phyloP scores from a whole-genome alignment of 1,140 invertebrate genomes.

The Drosophila insularis region DNA sequence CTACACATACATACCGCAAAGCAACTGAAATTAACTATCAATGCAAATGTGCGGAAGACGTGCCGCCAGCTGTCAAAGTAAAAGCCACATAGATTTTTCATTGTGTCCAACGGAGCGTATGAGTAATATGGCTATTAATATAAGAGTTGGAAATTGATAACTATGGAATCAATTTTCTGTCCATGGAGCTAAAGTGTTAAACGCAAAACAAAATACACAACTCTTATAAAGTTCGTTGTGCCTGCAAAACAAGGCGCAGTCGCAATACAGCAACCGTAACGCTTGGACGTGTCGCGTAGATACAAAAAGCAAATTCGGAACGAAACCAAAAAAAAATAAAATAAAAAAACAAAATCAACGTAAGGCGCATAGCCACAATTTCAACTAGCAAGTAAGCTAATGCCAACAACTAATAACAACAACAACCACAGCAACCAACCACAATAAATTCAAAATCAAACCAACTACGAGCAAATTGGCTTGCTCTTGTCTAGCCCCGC shows the following conservation, averaged over 20 bases:
- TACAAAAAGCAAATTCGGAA: slow-evolving; percentile 17
- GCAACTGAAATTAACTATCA: neutral
- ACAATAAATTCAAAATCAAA: slow-evolving; percentile 37
- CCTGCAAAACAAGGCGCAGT: slow-evolving; percentile 60
- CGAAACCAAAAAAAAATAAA: slow-evolving; percentile 33
- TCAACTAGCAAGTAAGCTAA: slow-evolving; percentile 58
- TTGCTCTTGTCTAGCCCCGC: slow-evolving; percentile 11
- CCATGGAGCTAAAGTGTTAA: slow-evolving; percentile 23
- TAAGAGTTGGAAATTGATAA: slow-evolving; percentile 19
- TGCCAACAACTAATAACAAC: slow-evolving; percentile 31
- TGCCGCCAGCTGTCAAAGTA: slow-evolving; percentile 27
- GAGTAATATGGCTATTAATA: slow-evolving; percentile 42
- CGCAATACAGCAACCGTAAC: slow-evolving; percentile 59
- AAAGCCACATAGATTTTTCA: slow-evolving; percentile 32
- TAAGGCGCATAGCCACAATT: slow-evolving; percentile 14
- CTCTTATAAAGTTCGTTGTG: slow-evolving; percentile 76
- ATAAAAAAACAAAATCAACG: too few relatives aligned
- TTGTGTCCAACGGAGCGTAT: slow-evolving; percentile 63
- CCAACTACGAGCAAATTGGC: slow-evolving; percentile 54
- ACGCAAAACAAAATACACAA: slow-evolving; percentile 17
- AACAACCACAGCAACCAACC: slow-evolving; percentile 33
- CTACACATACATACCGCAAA: slow-evolving; percentile 8
- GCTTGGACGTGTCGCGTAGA: slow-evolving; percentile 67
- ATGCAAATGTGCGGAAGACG: slow-evolving; percentile 61
- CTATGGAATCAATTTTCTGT: slow-evolving; percentile 1